Evolutionary conservation across 2,888 invertebrate genomes (phyloP), one percentile per base, ranked within the genome.

Genomic region (Dasypogon diadema): DNA sequence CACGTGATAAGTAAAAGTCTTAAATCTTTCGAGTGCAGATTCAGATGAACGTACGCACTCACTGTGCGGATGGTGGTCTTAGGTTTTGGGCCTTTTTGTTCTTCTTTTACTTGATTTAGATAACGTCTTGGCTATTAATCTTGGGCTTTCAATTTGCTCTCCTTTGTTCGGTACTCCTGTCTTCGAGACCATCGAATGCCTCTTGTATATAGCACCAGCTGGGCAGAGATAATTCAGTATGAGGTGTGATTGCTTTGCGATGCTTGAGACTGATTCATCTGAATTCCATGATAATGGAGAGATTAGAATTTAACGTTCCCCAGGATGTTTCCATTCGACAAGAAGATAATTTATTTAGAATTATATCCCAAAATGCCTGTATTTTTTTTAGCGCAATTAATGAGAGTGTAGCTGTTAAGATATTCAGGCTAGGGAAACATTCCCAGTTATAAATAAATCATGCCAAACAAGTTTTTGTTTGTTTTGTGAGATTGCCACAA

Each of bases 1-100:
- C 65, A 68, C 65, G 65, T 68, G 65, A 68, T 68, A 68, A 68
- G 65, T 48, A 68, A 68, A 22, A 68, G 65, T 46, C 65, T 68
- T 68, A 68, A 68, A 68, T 68, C 65, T 68, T 48, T 68, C 48
- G 48, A 68, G 48, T 68, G 46, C 65, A 48, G 48, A 68, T 68
- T 48, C 65, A 22, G 54, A 22, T 54, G 54, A 54, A 5, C 12
- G n/a, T 42, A 42, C 65, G 48, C 24, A 46, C 8, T n/a, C 14
- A 46, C 8, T n/a, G 4, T 24, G 26, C 14, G 55, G n/a, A 24
- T 30, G 56, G 24, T n/a, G 24, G 46, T 4, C n/a, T 30, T n/a
- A n/a, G 34, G 34, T 30, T 30, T 42, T 42, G 42, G 12, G 22
- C 30, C 65, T 48, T 68, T 68, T 68, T 68, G 65, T 48, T 68